Conservation (phyloP, 2,113 vertebrate genomes). For the Pavo muticus region DNA sequence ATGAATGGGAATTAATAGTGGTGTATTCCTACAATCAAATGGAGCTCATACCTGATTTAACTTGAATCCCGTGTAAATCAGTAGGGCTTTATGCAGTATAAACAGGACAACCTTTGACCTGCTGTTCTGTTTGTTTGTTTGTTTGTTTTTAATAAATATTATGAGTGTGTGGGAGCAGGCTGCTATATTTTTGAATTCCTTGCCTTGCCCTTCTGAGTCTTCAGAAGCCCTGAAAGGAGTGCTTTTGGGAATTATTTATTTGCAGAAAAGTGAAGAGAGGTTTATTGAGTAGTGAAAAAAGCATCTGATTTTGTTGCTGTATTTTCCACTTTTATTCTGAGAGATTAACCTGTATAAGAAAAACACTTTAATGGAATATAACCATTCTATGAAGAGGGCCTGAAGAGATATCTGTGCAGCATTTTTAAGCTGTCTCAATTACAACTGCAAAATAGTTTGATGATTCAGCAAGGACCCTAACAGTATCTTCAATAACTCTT, state of each 20-base stretch:
- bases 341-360: conserved; percentile 68
- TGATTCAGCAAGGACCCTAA: conserved; percentile 63
- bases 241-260: conserved; percentile 63
- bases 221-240: not conserved
- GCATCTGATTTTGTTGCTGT: conserved; percentile 52
- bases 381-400: conserved; percentile 49
- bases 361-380: conserved; percentile 57
- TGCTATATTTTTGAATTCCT: conserved; percentile 15
- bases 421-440: conserved; percentile 70
- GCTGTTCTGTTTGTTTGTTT: not conserved
- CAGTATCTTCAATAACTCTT: conserved; percentile 55
- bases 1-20: fast-evolving
- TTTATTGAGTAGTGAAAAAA: conserved; percentile 64
- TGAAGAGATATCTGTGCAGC: conserved; percentile 64
- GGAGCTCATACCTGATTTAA: not conserved
- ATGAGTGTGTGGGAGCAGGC: not conserved
- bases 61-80: not conserved
- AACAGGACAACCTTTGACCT: not conserved
- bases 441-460: conserved; percentile 57
- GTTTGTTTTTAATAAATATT: not conserved
- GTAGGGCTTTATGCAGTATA: not conserved
- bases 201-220: conserved; percentile 29
- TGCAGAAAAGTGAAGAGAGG: conserved; percentile 47
- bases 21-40: not conserved
- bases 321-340: conserved; percentile 59